A percentile compares a stretch with the other conserved stretches of the same genome.
Evolutionary conservation across 2,797 vertebrate species (phyloP).

Genomic region (Chaunax sp.): DNA sequence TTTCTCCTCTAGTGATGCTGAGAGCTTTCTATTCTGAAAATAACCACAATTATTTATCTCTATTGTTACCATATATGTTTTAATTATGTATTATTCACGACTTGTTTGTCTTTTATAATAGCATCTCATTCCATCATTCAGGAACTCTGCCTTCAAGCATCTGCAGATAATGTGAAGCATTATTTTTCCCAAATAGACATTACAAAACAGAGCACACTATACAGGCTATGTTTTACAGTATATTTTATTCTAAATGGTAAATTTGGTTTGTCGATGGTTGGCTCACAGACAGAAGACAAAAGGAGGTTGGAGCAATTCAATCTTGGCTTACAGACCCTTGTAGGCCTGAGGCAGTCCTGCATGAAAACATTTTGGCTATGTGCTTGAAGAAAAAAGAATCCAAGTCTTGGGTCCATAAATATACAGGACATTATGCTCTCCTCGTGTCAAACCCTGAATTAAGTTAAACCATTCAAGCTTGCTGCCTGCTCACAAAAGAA

Average conservation of each 20-base stretch:
- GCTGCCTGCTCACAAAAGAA: constrained; percentile 10
- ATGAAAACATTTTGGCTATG: constrained; percentile 3
- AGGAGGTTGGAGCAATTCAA: constrained; percentile 10
- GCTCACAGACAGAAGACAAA: constrained; percentile 17
- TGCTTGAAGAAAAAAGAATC: not conserved
- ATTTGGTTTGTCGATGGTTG: constrained; percentile 6
- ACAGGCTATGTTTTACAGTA: not conserved
- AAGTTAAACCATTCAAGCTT: constrained; percentile 18
- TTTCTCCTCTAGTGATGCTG: too few species aligned
- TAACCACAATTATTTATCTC: not conserved
- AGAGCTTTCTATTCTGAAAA: too few species aligned
- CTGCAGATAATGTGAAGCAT: constrained; percentile 1
- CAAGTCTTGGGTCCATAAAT: constrained; percentile 24
- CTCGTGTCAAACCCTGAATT: constrained; percentile 19
- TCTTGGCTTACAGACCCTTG: constrained; percentile 7
- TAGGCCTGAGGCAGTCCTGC: constrained; percentile 26
- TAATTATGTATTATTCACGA: too few species aligned
- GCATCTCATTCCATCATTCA: too few species aligned
- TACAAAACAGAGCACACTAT: not conserved
- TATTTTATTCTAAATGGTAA: not conserved
- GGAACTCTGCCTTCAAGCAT: not conserved
- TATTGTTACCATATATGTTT: not conserved
- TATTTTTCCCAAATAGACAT: not conserved
- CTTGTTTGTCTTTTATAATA: not conserved
- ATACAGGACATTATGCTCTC: constrained; percentile 18